A percentile compares a stretch with the other conserved stretches of the same genome.
Evolutionary conservation across 2,113 vertebrate species (phyloP).

Genomic region (Tragelaphus buxtoni): DNA sequence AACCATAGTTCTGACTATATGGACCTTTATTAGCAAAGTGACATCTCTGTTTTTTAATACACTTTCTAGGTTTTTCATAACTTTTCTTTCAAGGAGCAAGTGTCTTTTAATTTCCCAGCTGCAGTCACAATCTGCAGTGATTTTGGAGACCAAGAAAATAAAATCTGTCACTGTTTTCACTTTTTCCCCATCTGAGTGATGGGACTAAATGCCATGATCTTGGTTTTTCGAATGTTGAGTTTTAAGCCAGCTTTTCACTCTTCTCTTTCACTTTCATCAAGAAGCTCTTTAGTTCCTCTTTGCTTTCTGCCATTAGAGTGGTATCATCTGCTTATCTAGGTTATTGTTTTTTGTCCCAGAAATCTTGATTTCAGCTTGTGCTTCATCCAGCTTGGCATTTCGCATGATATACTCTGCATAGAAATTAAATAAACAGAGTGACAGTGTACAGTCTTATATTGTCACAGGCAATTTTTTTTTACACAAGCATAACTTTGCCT

Average conservation of each 20-base stretch:
- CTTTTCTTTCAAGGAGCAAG: neutral
- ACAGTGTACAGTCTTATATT: neutral
- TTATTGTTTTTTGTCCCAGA: neutral
- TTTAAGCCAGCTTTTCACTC: neutral
- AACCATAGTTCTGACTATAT: neutral
- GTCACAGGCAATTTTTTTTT: neutral
- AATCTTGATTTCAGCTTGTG: neutral
- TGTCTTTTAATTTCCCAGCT: neutral
- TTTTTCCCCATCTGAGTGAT: neutral
- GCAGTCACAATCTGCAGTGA: neutral
- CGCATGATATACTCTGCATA: rapidly evolving
- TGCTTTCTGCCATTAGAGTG: neutral
- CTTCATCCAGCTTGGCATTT: neutral
- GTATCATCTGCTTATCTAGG: neutral
- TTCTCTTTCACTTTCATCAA: neutral
- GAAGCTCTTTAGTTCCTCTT: neutral
- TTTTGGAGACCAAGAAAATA: neutral
- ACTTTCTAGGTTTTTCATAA: neutral
- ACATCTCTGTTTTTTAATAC: neutral
- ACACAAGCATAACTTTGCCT: neutral
- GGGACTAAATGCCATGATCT: neutral
- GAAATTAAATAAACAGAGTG: neutral
- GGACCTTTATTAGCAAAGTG: neutral
- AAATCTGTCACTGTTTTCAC: neutral
- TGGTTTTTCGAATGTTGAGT: neutral